phyloP scores from a whole-genome alignment of 2,797 vertebrate species.

The Chelon auratus region DNA sequence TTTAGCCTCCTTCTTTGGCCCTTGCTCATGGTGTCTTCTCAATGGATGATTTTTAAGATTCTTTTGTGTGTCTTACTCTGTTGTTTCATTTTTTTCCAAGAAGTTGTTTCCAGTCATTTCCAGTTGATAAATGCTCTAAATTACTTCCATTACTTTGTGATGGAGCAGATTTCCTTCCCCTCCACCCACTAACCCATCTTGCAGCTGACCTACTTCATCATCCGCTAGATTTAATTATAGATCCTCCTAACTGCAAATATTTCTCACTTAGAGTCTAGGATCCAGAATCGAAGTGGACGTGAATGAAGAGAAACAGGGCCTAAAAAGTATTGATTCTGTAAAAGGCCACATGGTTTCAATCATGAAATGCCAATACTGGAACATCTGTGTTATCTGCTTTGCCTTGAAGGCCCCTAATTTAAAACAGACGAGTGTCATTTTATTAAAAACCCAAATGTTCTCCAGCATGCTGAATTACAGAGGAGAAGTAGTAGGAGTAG shows the following conservation, averaged over 20 bases:
- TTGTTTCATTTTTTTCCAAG: conserved; percentile 76
- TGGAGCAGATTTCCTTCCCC: conserved; percentile 72
- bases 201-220: conserved; percentile 66
- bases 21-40: not conserved
- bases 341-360: conserved; percentile 89
- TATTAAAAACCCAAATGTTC: conserved; percentile 24
- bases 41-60: conserved; percentile 1
- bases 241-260: conserved; percentile 64
- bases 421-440: conserved; percentile 27
- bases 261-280: conserved; percentile 73
- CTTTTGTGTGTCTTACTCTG: conserved; percentile 79
- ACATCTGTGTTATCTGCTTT: conserved; percentile 88
- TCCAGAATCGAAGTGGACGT: conserved; percentile 80
- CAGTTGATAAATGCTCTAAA: conserved; percentile 85
- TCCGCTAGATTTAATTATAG: conserved; percentile 69
- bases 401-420: conserved; percentile 72
- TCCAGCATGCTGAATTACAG: not conserved
- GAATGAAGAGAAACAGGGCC: conserved; percentile 89
- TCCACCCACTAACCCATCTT: conserved; percentile 45
- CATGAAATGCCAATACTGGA: conserved; percentile 90
- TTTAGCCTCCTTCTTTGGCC: conserved; percentile 14
- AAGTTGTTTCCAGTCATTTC: conserved; percentile 43
- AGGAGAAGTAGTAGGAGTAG: too few species aligned
- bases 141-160: conserved; percentile 88
- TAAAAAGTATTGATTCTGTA: conserved; percentile 91